Conservation (phyloP, 2,113 vertebrate species). For the Petroica traversi region DNA sequence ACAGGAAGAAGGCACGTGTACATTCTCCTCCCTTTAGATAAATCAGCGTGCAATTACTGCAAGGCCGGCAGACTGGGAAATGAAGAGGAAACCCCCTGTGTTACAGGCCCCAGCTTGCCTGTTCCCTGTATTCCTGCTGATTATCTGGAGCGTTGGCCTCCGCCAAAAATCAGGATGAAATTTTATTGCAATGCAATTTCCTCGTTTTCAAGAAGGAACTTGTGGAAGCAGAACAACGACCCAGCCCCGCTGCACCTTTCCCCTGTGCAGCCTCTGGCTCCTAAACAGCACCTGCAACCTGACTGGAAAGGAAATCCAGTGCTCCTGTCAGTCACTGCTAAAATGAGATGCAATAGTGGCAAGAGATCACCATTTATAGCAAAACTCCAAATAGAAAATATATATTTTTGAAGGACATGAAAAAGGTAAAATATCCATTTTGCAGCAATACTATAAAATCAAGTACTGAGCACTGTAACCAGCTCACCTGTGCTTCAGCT, state of each 20-base stretch:
- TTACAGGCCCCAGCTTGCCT: slow-evolving; percentile 46
- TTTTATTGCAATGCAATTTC: slow-evolving; percentile 17
- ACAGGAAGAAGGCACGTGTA: neutral
- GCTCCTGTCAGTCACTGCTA: neutral
- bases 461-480: neutral
- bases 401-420: neutral
- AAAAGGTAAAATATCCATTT: neutral
- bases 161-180: slow-evolving; percentile 31
- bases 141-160: neutral
- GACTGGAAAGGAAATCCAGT: neutral
- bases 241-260: neutral
- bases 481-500: neutral
- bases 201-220: slow-evolving; percentile 27
- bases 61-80: slow-evolving; percentile 23
- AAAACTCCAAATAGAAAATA: neutral
- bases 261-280: neutral
- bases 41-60: slow-evolving; percentile 16
- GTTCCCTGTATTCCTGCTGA: slow-evolving; percentile 1
- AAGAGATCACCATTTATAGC: neutral
- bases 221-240: neutral
- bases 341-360: neutral
- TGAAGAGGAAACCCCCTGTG: slow-evolving; percentile 23
- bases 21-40: slow-evolving; percentile 32
- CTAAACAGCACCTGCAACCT: neutral
- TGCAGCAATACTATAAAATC: neutral